phyloP scores from a whole-genome alignment of 2,797 vertebrate genomes.

The Alfaro cultratus region DNA sequence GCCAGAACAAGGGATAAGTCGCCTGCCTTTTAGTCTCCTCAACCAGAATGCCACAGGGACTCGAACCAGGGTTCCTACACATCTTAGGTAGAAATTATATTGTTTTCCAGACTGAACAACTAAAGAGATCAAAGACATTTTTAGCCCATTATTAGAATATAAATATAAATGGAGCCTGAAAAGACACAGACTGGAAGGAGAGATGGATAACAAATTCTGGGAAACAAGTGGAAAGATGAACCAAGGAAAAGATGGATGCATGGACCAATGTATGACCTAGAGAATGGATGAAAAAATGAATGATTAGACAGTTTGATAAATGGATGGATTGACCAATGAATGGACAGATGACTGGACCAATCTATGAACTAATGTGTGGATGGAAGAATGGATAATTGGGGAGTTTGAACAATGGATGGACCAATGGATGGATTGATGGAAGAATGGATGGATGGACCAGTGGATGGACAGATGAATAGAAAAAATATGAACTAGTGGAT shows the following conservation, averaged over 20 bases:
- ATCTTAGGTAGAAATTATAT: not conserved
- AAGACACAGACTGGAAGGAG: not conserved
- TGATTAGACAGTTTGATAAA: not conserved
- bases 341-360: not conserved
- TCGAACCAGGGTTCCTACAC: conserved; percentile 15
- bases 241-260: not conserved
- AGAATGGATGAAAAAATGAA: not conserved
- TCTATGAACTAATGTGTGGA: not conserved
- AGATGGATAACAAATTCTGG: not conserved
- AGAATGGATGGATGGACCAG: not conserved
- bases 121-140: not conserved
- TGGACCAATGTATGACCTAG: not conserved
- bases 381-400: not conserved
- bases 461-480: not conserved
- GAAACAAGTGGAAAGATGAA: not conserved
- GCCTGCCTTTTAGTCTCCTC: conserved; percentile 86
- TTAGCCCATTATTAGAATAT: not conserved
- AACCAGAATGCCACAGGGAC: conserved; percentile 78
- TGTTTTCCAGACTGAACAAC: not conserved
- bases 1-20: conserved; percentile 94
- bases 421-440: not conserved
- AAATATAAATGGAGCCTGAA: not conserved
- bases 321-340: not conserved
- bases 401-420: not conserved
- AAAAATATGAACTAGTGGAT: not conserved